Base-by-base conservation (phyloP, 2,113 vertebrate species). In the Indicator maculatus region DNA sequence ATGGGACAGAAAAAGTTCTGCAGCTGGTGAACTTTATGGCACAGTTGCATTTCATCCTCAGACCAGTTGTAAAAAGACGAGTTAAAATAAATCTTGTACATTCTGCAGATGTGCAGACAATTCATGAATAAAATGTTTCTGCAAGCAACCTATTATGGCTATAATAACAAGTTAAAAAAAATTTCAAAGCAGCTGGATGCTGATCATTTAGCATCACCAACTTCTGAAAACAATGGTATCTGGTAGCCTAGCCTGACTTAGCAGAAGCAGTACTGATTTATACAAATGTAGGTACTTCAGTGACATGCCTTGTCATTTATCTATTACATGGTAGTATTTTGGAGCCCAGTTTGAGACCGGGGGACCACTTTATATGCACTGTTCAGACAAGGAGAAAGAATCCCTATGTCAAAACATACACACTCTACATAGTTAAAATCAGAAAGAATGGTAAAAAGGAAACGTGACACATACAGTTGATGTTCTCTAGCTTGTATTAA, bases 31-130 rank as follows among this genome's bases (percentile, higher is more conserved):
- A 89, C 91, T 81, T 94, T 66, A 87, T 38, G 61, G 80, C 55
- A 87, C 88, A 90, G 45, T 64, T 89, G 44, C 56, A 52, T 77
- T 76, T 94, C 67, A 63, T 47, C 80, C 60, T 88, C 89, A 86
- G 71, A 86, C 61, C 70, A 86, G 74, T 55, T 92, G 83, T 90
- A 93, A 86, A 91, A 88, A 89, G 52, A 64, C 55, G 92, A 83
- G 63, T 79, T 86, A 59, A 79, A 93, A 75, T 86, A 85, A 65
- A 86, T 91, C 71, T 79, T 52, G n/a, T 58, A 27, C 36, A 9
- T 88, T 86, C 66, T 87, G 70, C 91, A 93, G 93, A 85, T 69
- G 33, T 91, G 74, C 58, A 91, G 74, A 58, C 39, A 71, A 65
- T 63, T 77, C 16, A 69, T 38, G 79, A 80, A 69, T 90, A 89